phyloP scores from a whole-genome alignment of 2,113 vertebrate genomes.

The Nerophis ophidion region DNA sequence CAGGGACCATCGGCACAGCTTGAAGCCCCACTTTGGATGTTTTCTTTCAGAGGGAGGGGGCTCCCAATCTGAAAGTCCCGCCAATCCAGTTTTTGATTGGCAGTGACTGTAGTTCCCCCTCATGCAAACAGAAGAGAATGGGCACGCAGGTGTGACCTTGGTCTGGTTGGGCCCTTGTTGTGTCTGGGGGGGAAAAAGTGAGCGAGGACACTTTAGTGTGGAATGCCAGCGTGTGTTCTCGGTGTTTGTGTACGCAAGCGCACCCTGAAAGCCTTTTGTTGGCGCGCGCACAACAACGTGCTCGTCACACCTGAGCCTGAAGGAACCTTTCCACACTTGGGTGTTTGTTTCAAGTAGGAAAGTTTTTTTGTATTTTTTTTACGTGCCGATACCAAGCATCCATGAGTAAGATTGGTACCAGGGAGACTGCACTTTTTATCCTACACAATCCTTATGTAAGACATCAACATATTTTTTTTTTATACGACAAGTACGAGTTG shows the following conservation, averaged over 20 bases:
- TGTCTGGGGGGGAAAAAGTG: constrained; percentile 58
- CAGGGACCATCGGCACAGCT: constrained; percentile 64
- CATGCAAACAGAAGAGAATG: too few relatives aligned
- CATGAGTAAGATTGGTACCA: too few relatives aligned
- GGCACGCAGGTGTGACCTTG: neutral
- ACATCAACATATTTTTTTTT: too few relatives aligned
- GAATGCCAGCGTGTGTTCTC: constrained; percentile 48
- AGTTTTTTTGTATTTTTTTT: too few relatives aligned
- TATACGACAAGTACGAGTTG: too few relatives aligned
- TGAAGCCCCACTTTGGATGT: constrained; percentile 68
- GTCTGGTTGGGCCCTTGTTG: constrained; percentile 36
- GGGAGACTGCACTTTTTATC: too few relatives aligned
- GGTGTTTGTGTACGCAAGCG: neutral
- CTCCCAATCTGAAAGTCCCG: neutral
- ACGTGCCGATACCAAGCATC: too few relatives aligned
- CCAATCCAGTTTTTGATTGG: constrained; percentile 34
- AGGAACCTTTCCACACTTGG: too few relatives aligned
- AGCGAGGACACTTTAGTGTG: constrained; percentile 46
- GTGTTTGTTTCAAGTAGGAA: too few relatives aligned
- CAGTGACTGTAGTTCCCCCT: constrained; percentile 20
- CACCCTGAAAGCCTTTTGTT: constrained; percentile 26
- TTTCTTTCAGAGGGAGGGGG: constrained; percentile 25
- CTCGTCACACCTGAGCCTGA: constrained; percentile 43
- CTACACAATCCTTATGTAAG: too few relatives aligned
- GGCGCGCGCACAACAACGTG: constrained; percentile 45